Base-by-base conservation (phyloP, 2,888 invertebrate genomes). In the Malthinus flaveolus region DNA sequence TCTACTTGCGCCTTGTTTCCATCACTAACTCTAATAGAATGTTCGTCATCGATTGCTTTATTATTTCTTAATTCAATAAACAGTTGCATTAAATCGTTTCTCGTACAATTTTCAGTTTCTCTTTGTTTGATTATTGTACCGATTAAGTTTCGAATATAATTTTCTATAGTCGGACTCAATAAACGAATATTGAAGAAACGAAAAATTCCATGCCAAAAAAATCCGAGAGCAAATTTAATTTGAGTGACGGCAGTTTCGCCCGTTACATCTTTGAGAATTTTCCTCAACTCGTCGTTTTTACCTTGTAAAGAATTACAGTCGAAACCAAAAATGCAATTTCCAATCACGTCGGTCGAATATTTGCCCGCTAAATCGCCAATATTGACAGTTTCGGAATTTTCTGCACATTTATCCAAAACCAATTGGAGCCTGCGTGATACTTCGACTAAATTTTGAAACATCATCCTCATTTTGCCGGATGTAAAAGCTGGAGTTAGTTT, bases 401-500 rank as follows among this genome's bases (percentile, higher is more conserved):
- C 37, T 7, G 47, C 39, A 11, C 48, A n/a, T 11, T 50, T 10
- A 3, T 70, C 63, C 9, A 74, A 45, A 32, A 71, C 65, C 1
- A 59, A 46, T 3, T 59, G 56, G 12, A 76, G 65, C 31, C 69
- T 66, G 23, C 67, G 45, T 1, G 74, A 72, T 34, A 75, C 78
- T 11, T 77, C 73, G 13, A 73, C 58, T 66, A 82, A 75, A 7
- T 79, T 71, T 0, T 75, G 73, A 23, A 80, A 76, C 81, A 82
- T 81, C 49, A 71, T 73, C 64, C 78, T 81, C 61, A 84, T 72
- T 66, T 82, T 83, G 10, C 80, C 81, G 1, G 79, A 75, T 1
- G 82, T 3, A 23, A 23, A 80, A 64, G 83, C 79, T 0, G 83
- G 82, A 0, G 81, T 79, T 32, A 83, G 71, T 55, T 81, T 81